A percentile compares a stretch with the other conserved stretches of the same genome.
These are phyloP conservation scores for Drosophila pallidifrons DNA, from an alignment of 1,140 invertebrate genomes.

Conservation along the genomic window DNA sequence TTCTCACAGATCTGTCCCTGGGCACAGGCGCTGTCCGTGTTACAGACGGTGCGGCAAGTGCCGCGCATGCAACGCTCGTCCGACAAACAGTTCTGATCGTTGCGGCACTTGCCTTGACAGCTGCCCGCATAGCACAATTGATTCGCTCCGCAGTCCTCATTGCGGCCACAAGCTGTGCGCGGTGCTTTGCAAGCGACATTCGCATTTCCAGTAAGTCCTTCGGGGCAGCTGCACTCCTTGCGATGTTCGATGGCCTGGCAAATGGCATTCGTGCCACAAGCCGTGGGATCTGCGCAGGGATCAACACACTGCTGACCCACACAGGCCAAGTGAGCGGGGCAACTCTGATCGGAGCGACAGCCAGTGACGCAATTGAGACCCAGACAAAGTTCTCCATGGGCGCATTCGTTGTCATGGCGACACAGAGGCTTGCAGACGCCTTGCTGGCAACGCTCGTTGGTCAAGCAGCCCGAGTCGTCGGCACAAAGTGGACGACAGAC, in stretches of 20 bases:
- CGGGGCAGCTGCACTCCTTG: constrained; percentile 90
- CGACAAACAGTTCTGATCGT: constrained; percentile 92
- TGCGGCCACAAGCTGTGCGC: constrained; percentile 87
- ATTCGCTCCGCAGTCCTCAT: constrained; percentile 89
- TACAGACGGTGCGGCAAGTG: constrained; percentile 93
- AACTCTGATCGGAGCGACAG: constrained; percentile 93
- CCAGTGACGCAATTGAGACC: constrained; percentile 91
- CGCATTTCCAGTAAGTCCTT: constrained; percentile 91
- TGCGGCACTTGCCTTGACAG: constrained; percentile 91
- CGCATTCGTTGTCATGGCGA: constrained; percentile 91
- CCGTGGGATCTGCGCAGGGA: constrained; percentile 90
- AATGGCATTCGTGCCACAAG: constrained; percentile 93
- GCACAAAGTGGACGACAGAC: constrained; percentile 92
- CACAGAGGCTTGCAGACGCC: constrained; percentile 90
- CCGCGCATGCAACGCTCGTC: constrained; percentile 94
- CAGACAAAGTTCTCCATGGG: constrained; percentile 93
- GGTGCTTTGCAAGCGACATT: constrained; percentile 90
- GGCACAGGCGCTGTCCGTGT: constrained; percentile 92
- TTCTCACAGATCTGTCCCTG: constrained; percentile 94
- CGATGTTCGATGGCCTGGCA: constrained; percentile 90
- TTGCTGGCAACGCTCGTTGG: constrained; percentile 91
- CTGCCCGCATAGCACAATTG: constrained; percentile 90
- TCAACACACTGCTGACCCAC: constrained; percentile 91
- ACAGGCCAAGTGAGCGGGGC: constrained; percentile 89
- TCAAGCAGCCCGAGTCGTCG: constrained; percentile 90